Conservation (phyloP, 2,113 vertebrate genomes). For the Misgurnus anguillicaudatus region DNA sequence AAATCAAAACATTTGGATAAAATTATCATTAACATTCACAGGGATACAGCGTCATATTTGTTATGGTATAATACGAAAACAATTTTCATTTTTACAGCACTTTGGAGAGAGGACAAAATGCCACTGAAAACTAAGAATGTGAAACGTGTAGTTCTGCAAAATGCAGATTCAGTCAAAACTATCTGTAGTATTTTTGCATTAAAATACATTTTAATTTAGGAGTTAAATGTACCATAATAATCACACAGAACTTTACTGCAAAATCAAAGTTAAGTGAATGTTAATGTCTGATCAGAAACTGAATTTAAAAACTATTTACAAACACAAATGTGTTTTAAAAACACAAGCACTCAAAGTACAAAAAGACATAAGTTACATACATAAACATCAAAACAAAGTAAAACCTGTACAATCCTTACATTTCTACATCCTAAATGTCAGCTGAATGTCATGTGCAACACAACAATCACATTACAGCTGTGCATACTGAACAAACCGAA, state of each 20-base stretch:
- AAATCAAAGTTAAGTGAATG: neutral
- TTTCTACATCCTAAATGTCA: slow-evolving; percentile 28
- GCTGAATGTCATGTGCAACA: slow-evolving; percentile 1
- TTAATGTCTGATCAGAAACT: neutral
- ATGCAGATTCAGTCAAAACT: slow-evolving; percentile 74
- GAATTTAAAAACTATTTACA: slow-evolving; percentile 25
- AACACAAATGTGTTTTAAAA: neutral
- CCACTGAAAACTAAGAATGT: slow-evolving; percentile 48
- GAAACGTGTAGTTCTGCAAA: slow-evolving; percentile 72
- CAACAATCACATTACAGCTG: slow-evolving; percentile 16
- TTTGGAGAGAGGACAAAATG: slow-evolving; percentile 9
- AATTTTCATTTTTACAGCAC: neutral
- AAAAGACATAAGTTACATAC: slow-evolving; percentile 73
- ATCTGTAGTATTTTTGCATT: slow-evolving; percentile 45
- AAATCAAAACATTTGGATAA: slow-evolving; percentile 54
- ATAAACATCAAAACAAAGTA: slow-evolving; percentile 52
- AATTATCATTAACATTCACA: slow-evolving; percentile 72
- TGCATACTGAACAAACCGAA: slow-evolving; percentile 14
- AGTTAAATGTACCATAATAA: neutral
- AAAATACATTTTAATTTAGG: neutral
- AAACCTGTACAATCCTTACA: slow-evolving; percentile 58
- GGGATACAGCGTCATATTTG: slow-evolving; percentile 77
- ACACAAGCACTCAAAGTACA: slow-evolving; percentile 72
- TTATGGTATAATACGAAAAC: slow-evolving; percentile 64
- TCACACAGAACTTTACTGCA: neutral